Conservation (phyloP, 2,797 vertebrate species). For the Melanotaenia nigrans region DNA sequence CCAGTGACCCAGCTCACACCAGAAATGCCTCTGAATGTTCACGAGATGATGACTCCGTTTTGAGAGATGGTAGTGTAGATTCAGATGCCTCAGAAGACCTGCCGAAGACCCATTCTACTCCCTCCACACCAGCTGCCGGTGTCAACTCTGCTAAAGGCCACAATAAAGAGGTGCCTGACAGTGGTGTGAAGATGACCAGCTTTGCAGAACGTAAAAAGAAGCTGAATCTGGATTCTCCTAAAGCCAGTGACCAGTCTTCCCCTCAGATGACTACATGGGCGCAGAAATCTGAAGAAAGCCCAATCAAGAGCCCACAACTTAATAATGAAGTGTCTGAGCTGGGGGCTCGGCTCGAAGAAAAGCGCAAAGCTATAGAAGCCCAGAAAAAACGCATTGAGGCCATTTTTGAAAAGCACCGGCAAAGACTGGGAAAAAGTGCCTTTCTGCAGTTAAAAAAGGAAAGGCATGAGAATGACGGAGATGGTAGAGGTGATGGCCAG, state of each 20-base stretch:
- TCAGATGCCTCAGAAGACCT: slow-evolving; percentile 87
- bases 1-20: slow-evolving; percentile 67
- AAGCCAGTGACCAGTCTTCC: slow-evolving; percentile 48
- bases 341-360: slow-evolving; percentile 90
- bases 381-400: slow-evolving; percentile 95
- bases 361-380: slow-evolving; percentile 91
- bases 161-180: slow-evolving; percentile 74
- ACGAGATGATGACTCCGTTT: slow-evolving; percentile 86
- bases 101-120: slow-evolving; percentile 78
- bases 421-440: slow-evolving; percentile 90
- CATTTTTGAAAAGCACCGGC: slow-evolving; percentile 93
- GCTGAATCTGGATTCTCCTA: slow-evolving; percentile 75
- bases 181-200: slow-evolving; percentile 91
- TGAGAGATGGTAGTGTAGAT: slow-evolving; percentile 87
- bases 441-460: slow-evolving; percentile 90
- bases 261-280: slow-evolving; percentile 73
- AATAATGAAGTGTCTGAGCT: slow-evolving; percentile 91
- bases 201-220: slow-evolving; percentile 93
- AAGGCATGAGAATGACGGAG: slow-evolving; percentile 74
- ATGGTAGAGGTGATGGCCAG: slow-evolving; percentile 38
- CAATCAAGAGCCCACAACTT: slow-evolving; percentile 84
- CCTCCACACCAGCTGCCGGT: slow-evolving; percentile 70
- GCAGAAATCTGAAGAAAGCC: slow-evolving; percentile 80
- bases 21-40: slow-evolving; percentile 83
- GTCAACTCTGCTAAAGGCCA: slow-evolving; percentile 57